These are phyloP conservation scores for Pteronura brasiliensis DNA, from an alignment of 2,113 vertebrate genomes.

Conservation along the genomic window DNA sequence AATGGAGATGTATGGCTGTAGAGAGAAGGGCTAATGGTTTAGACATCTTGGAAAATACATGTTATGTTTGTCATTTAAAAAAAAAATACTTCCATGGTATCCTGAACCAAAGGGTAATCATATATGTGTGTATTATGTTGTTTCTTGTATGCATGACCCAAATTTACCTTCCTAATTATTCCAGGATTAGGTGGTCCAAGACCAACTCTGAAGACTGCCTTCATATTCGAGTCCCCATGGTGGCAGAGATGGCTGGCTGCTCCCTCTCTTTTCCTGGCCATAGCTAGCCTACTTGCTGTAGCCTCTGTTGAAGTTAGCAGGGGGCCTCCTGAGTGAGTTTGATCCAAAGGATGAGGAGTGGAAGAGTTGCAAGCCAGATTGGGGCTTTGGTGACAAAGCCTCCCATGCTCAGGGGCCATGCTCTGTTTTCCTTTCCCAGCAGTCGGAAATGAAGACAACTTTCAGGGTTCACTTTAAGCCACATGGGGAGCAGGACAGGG, in stretches of 20 bases:
- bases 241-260: background rate
- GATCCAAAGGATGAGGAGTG: background rate
- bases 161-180: background rate
- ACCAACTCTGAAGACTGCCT: background rate
- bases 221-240: background rate
- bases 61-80: background rate
- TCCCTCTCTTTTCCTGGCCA: background rate
- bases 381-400: background rate
- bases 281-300: background rate
- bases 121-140: background rate
- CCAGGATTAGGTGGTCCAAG: background rate
- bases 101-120: background rate
- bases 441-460: background rate
- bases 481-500: background rate
- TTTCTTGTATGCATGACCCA: background rate
- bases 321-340: background rate
- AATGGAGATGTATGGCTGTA: background rate
- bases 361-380: background rate
- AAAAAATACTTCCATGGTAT: background rate
- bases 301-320: background rate
- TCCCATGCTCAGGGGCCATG: background rate
- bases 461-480: background rate
- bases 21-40: background rate
- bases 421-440: no score
- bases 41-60: background rate